Percentiles rank a stretch among this genome's conserved stretches.
These are phyloP conservation scores for Rhodinocichla rosea DNA, from an alignment of 2,113 vertebrate genomes.

Conservation along the genomic window DNA sequence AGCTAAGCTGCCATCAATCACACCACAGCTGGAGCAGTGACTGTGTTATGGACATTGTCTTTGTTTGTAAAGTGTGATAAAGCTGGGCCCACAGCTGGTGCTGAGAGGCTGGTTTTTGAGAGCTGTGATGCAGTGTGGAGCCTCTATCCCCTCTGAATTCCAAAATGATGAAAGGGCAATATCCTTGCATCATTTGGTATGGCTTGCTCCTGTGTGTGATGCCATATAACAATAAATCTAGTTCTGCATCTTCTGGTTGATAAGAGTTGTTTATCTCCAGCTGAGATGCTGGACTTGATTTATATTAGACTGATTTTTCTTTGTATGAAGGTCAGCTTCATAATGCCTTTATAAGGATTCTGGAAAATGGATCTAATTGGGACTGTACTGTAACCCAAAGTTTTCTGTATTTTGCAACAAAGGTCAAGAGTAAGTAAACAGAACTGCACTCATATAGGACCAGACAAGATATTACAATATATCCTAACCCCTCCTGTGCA, in stretches of 20 bases:
- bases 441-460: background rate
- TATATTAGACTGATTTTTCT: conserved; percentile 11
- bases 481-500: background rate
- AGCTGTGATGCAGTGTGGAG: background rate
- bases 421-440: background rate
- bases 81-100: background rate
- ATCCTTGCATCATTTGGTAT: background rate
- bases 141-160: background rate
- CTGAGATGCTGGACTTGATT: conserved; percentile 13
- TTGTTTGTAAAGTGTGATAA: background rate
- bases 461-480: background rate
- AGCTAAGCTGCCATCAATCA: background rate
- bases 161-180: conserved; percentile 14
- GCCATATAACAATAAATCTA: background rate
- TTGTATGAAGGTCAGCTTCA: background rate
- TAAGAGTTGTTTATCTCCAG: conserved; percentile 30
- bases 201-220: background rate
- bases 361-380: background rate
- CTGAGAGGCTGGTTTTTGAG: background rate
- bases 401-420: background rate
- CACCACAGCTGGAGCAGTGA: background rate
- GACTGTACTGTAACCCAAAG: background rate
- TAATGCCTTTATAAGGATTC: background rate
- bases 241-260: conserved; percentile 12
- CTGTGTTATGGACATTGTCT: background rate